These are phyloP conservation scores for Phrynocephalus forsythii DNA, from an alignment of 2,797 vertebrate genomes.

Conservation along the genomic window DNA sequence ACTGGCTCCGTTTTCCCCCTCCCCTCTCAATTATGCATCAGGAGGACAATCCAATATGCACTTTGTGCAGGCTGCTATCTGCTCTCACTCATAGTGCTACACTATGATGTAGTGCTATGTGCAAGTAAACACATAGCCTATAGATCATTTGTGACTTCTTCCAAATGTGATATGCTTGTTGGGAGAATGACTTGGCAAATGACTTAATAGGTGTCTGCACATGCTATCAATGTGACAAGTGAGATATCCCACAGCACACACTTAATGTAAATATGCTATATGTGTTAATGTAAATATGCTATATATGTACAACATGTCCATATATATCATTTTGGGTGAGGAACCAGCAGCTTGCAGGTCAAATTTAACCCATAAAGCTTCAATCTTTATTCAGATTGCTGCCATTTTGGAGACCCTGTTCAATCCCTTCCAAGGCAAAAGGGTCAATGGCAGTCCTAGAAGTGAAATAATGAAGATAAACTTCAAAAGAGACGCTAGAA, in stretches of 20 bases:
- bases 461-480: too few relatives aligned
- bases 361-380: too few relatives aligned
- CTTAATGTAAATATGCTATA: background rate
- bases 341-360: background rate
- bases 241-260: background rate
- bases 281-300: too few relatives aligned
- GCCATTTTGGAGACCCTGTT: background rate
- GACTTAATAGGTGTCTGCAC: background rate
- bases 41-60: too few relatives aligned
- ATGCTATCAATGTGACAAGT: background rate
- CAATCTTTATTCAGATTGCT: background rate
- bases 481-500: too few relatives aligned
- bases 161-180: background rate
- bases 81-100: background rate
- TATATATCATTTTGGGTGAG: background rate
- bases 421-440: background rate
- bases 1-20: background rate
- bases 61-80: background rate
- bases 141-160: background rate
- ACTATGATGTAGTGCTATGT: background rate
- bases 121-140: background rate
- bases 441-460: too few relatives aligned
- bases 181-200: background rate
- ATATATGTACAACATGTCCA: too few relatives aligned
- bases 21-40: background rate